Evolutionary conservation across 2,113 vertebrate genomes (phyloP), one percentile per base, ranked within the genome.

Genomic region (Cairina moschata): DNA sequence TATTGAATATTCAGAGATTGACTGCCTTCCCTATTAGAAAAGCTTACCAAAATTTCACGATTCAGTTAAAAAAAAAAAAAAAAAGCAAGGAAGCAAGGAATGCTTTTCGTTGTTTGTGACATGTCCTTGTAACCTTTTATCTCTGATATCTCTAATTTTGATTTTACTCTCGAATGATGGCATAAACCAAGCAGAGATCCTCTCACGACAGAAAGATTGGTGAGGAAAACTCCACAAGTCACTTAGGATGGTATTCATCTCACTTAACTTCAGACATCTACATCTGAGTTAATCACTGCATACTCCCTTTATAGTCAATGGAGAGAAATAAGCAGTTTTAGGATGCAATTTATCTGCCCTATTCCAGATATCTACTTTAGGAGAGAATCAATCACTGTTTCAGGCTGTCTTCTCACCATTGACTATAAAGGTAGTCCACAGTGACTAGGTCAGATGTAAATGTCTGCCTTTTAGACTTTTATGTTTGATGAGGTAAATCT

Each of bases 311-410:
- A 91, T 66, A 95, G 86, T 78, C 88, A 90, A 18, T 42, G 76
- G 83, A 94, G 56, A 88, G 76, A 93, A 97, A 96, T 93, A 95
- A 97, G 80, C 83, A 91, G 73, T 63, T 93, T 86, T 84, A 91
- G 83, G 91, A 93, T 60, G 80, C 56, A 86, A 93, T 94, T 90
- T 65, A 86, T 93, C 86, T 91, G 46, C 29, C 34, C 38, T 77
- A 13, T 67, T 93, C 80, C 46, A 88, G 56, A 93, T 86, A 95
- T 60, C 60, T 92, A 60, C 65, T 93, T 92, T 75, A 94, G 65
- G 72, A 94, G 46, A 81, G 56, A 95, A 95, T 94, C 83, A 93
- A 95, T 97, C 86, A 95, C 56, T 11, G 32, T 93, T 88, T 67
- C 73, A 88, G 42, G 8, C 60, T 69, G 28, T 83, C 87, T 87